phyloP scores from a whole-genome alignment of 2,113 vertebrate genomes.

The Plestiodon gilberti region DNA sequence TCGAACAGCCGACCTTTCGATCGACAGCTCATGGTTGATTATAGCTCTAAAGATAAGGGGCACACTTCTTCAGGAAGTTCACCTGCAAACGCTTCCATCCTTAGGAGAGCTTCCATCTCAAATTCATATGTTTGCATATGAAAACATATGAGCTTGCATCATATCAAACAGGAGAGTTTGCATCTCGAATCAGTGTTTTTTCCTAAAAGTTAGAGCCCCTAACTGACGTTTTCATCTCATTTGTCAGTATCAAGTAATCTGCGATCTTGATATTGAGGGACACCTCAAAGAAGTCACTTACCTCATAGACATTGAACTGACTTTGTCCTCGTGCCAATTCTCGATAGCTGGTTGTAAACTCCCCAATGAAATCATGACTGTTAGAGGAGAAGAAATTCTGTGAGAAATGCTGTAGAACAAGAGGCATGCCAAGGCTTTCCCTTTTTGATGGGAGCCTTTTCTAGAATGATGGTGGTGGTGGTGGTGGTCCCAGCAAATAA shows the following conservation, averaged over 20 bases:
- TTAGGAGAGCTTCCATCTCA: too few species aligned
- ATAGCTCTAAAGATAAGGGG: background rate
- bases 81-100: background rate
- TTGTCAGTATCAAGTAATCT: background rate
- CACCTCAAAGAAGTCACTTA: slow-evolving; percentile 66
- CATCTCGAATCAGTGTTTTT: too few species aligned
- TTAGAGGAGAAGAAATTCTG: background rate
- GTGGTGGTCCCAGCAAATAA: background rate
- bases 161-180: too few species aligned
- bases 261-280: background rate
- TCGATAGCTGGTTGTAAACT: slow-evolving; percentile 95
- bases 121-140: too few species aligned
- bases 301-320: slow-evolving; percentile 95
- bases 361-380: slow-evolving; percentile 98
- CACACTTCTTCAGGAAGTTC: background rate
- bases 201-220: too few species aligned
- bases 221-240: too few species aligned
- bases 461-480: background rate
- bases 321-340: slow-evolving; percentile 94
- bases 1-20: too few species aligned
- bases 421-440: too few species aligned
- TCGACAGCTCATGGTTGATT: too few species aligned
- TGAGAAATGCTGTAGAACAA: background rate
- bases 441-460: background rate
- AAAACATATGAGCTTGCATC: too few species aligned